Conservation (phyloP, 2,113 vertebrate species). For the Carassius gibelio region DNA sequence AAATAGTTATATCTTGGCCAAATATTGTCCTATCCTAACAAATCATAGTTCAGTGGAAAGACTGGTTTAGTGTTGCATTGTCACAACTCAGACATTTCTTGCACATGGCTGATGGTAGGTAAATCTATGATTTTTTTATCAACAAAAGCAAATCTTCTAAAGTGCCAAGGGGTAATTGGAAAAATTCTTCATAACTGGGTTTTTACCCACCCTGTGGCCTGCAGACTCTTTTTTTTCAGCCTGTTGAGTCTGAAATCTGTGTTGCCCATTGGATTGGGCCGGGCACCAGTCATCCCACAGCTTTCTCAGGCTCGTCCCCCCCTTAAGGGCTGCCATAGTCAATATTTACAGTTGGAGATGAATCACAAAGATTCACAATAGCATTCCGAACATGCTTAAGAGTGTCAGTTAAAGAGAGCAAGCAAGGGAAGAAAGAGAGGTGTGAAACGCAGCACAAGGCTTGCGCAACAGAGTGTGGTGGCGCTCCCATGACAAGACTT, state of each 20-base stretch:
- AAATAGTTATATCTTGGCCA: no score
- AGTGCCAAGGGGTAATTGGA: not conserved
- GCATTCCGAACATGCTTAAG: conserved; percentile 72
- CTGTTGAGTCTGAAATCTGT: not conserved
- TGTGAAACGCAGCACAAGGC: conserved; percentile 56
- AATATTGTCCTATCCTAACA: no score
- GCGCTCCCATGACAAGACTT: conserved; percentile 67
- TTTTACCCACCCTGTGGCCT: conserved; percentile 13
- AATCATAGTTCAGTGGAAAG: no score
- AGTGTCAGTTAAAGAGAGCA: conserved; percentile 63
- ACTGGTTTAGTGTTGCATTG: no score
- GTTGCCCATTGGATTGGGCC: not conserved
- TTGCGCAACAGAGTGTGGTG: conserved; percentile 63
- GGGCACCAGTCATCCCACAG: conserved; percentile 44
- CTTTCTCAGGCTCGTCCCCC: conserved; percentile 57
- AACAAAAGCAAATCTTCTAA: not conserved
- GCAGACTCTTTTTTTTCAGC: not conserved
- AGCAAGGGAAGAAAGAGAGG: conserved; percentile 50
- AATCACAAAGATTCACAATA: conserved; percentile 73
- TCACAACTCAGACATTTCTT: not conserved
- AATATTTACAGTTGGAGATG: conserved; percentile 77
- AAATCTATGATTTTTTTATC: not conserved
- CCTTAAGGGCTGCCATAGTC: conserved; percentile 61
- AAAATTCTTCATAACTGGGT: not conserved
- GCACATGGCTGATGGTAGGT: not conserved